phyloP scores from a whole-genome alignment of 2,888 invertebrate species.

The Bursaphelenchus okinawaensis region DNA sequence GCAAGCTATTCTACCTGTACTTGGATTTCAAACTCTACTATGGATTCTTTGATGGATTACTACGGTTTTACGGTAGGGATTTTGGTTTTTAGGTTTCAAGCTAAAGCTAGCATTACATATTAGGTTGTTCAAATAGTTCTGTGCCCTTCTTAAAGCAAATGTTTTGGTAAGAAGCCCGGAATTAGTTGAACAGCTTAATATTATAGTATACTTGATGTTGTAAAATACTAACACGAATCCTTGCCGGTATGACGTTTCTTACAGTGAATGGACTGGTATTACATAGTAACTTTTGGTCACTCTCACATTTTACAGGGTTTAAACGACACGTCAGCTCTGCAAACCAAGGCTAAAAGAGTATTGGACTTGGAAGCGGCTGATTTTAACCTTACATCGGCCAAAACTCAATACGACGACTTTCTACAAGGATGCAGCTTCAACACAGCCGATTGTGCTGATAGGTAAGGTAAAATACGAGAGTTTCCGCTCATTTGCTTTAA shows the following conservation, averaged over 20 bases:
- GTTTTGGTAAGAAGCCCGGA: too few species aligned
- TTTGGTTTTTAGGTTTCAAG: too few species aligned
- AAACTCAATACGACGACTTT: conserved; percentile 11
- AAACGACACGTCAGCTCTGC: conserved; percentile 27
- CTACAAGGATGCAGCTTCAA: conserved; percentile 31
- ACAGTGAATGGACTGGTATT: too few species aligned
- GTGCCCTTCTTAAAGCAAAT: too few species aligned
- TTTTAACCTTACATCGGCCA: conserved; percentile 5
- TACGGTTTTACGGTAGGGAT: conserved; percentile 9
- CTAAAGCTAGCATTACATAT: too few species aligned
- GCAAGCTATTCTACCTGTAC: conserved; percentile 5
- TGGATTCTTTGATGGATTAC: conserved; percentile 12
- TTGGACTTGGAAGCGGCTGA: conserved; percentile 22
- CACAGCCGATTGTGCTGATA: conserved; percentile 25
- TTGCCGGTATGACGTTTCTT: too few species aligned
- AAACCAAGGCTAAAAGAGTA: conserved; percentile 21
- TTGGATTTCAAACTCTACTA: conserved; percentile 10
- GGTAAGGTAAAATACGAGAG: not conserved
- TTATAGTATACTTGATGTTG: not conserved
- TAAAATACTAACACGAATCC: too few species aligned
- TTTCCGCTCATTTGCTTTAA: too few species aligned
- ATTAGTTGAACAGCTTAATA: too few species aligned
- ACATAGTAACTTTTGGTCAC: not conserved
- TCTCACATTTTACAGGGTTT: conserved; percentile 7
- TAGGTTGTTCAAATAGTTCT: too few species aligned